Evolutionary conservation across 2,888 invertebrate genomes (phyloP), one percentile per base, ranked within the genome.

Genomic region (Yponomeuta cagnagella): DNA sequence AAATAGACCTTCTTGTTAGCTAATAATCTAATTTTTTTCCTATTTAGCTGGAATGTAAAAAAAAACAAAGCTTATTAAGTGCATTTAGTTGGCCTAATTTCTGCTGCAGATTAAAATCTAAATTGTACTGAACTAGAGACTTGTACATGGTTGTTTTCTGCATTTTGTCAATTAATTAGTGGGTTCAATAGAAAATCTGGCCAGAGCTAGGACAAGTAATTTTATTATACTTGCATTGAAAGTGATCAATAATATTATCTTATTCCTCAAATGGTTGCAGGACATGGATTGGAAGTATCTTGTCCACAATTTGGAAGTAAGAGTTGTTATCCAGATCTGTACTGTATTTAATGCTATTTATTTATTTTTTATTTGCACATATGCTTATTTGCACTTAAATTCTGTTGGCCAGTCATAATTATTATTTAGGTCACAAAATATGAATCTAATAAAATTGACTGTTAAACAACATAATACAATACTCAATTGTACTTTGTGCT

Each of bases 241-340:
- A 23, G 2, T 43, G 23, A n/a, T 48, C n/a, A 8, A 15, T 31
- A 48, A 30, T 30, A 1, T 12, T 31, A 33, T 63, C 8, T 33
- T 69, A 69, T 52, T 68, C 48, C 23, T 69, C n/a, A 33, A 33
- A 63, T 48, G n/a, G n/a, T 70, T 65, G 43, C 86, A 82, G 86
- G 82, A 85, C 84, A 85, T 87, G 90, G 89, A 79, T 88, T 82
- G 87, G 89, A 82, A 85, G 80, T 86, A 78, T 87, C 75, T 76
- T 90, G 74, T 85, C 84, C 75, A 78, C 85, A 81, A 71, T 89
- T 75, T 90, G 89, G 90, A 90, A 89, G 91, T 91, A 91, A 90
- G 91, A 85, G 9, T 65, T 70, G 8, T 43, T 43, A 8, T 43
- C 43, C 12, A 58, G 12, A 58, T 4, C 6, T 58, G 15, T 58